Evolutionary conservation across 2,888 invertebrate genomes (phyloP).

Genomic region (Cetonia aurata): DNA sequence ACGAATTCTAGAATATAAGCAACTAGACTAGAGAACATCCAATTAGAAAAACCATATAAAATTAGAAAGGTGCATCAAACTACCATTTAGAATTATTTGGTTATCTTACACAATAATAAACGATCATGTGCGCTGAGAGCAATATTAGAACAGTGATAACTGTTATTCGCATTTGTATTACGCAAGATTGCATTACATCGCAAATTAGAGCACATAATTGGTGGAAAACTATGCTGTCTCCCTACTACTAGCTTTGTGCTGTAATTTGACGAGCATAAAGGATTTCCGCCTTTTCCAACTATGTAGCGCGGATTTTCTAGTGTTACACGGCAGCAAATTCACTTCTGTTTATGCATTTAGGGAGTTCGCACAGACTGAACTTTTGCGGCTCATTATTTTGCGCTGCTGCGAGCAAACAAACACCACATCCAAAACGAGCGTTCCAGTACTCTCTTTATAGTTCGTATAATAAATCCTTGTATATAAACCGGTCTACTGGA

Average conservation of each 20-base stretch:
- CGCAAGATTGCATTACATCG: too few species aligned
- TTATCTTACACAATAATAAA: too few species aligned
- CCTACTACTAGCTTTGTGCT: neutral
- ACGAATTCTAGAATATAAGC: too few species aligned
- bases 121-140: too few species aligned
- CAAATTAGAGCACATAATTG: conserved; percentile 1
- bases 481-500: neutral
- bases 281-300: neutral
- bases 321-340: conserved; percentile 6
- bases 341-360: conserved; percentile 22
- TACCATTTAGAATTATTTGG: too few species aligned
- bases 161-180: too few species aligned
- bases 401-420: neutral
- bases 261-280: neutral
- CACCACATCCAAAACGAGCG: neutral
- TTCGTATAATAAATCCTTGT: conserved; percentile 1
- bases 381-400: neutral
- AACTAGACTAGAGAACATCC: too few species aligned
- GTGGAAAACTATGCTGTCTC: neutral
- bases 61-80: too few species aligned
- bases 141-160: too few species aligned
- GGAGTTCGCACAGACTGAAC: conserved; percentile 1
- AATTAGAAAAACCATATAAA: too few species aligned
- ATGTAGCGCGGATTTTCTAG: neutral
- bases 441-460: neutral